Evolutionary conservation across 1,140 invertebrate genomes (phyloP).

Genomic region (Gyrodactylus bullatarudis): DNA sequence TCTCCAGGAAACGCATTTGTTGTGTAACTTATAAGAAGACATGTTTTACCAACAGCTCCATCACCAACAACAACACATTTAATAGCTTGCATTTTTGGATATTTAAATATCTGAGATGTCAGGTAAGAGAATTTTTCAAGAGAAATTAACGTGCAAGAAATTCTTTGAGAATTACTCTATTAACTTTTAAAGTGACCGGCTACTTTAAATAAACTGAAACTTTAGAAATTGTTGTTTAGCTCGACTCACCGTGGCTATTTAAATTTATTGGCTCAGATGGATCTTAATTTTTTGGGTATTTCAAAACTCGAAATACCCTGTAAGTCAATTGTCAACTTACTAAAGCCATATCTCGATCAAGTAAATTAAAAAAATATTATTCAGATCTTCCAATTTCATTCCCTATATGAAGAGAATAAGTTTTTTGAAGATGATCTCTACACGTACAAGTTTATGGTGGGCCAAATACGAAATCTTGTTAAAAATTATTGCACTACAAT

Average conservation of each 20-base stretch:
- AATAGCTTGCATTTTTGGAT: conserved; percentile 42
- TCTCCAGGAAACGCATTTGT: conserved; percentile 82
- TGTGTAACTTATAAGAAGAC: conserved; percentile 70
- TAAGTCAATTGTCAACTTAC: not conserved
- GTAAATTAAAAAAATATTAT: no score
- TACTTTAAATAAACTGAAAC: no score
- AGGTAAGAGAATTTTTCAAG: no score
- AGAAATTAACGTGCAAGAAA: no score
- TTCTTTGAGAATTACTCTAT: no score
- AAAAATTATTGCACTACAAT: not conserved
- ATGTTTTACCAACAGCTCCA: conserved; percentile 69
- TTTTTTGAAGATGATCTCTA: not conserved
- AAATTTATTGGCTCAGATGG: not conserved
- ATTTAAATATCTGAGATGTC: not conserved
- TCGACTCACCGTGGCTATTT: not conserved
- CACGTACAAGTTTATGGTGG: not conserved
- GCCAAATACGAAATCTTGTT: not conserved
- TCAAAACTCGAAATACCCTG: not conserved
- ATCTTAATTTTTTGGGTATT: not conserved
- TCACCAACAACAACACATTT: conserved; percentile 77
- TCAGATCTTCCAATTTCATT: not conserved
- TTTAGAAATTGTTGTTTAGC: not conserved
- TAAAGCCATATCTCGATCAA: not conserved
- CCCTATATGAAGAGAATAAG: not conserved
- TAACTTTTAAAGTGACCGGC: no score